Conservation (phyloP, 2,888 invertebrate genomes). For the Micropterix aruncella region DNA sequence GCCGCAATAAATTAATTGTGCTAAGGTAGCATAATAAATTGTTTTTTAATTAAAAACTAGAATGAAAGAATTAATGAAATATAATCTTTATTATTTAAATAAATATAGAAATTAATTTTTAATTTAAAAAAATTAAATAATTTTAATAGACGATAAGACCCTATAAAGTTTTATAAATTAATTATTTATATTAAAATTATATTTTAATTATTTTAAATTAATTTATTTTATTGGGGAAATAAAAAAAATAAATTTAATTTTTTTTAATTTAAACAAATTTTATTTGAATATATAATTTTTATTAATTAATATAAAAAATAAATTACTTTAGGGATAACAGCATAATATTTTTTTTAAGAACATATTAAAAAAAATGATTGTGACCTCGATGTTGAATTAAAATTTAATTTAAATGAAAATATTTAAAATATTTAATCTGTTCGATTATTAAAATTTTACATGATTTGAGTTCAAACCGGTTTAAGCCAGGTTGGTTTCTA, state of each 20-base stretch:
- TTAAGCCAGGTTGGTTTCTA: constrained; percentile 79
- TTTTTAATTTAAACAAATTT: too few relatives aligned
- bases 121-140: constrained; percentile 52
- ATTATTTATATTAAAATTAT: constrained; percentile 19
- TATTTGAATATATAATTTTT: too few relatives aligned
- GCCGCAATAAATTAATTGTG: constrained; percentile 68
- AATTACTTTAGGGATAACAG: too few relatives aligned
- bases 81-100: constrained; percentile 42
- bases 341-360: constrained; percentile 64
- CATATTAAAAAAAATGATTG: constrained; percentile 60
- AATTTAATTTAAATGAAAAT: constrained; percentile 50
- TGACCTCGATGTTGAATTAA: constrained; percentile 88
- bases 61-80: constrained; percentile 61
- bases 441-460: constrained; percentile 74
- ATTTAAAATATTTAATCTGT: constrained; percentile 60
- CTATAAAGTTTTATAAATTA: too few relatives aligned
- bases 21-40: constrained; percentile 76
- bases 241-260: constrained; percentile 44
- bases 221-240: constrained; percentile 51
- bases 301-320: too few relatives aligned
- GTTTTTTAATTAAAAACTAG: constrained; percentile 68
- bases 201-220: constrained; percentile 16
- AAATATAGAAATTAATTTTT: constrained; percentile 41
- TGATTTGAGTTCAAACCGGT: constrained; percentile 83
- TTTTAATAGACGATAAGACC: constrained; percentile 56